Conservation (phyloP, 2,797 vertebrate genomes). For the Tangara arthus region DNA sequence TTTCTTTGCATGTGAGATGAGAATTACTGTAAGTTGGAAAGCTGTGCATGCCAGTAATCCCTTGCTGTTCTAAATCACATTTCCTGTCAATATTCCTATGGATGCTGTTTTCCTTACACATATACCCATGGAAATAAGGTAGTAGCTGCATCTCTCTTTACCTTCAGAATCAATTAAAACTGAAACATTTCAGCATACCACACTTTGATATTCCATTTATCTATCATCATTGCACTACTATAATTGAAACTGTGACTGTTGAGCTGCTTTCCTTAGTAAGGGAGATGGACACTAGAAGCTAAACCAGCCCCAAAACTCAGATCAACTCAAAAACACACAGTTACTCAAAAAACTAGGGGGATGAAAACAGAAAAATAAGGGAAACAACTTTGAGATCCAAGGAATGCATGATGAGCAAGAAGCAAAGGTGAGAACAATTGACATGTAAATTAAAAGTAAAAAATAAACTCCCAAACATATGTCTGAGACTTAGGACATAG, state of each 20-base stretch:
- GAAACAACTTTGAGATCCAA: background rate
- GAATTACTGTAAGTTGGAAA: background rate
- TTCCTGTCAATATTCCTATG: background rate
- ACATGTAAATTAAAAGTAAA: background rate
- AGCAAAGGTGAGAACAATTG: background rate
- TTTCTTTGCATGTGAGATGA: background rate
- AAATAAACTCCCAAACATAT: background rate
- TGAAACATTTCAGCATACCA: background rate
- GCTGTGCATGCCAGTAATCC: background rate
- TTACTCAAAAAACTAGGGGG: background rate
- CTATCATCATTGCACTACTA: background rate
- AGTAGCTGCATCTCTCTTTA: background rate
- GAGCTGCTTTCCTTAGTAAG: background rate
- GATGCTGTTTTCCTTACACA: background rate
- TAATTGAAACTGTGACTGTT: background rate
- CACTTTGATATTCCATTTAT: background rate
- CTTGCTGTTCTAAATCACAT: background rate
- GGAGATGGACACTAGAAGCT: background rate
- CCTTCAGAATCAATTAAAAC: background rate
- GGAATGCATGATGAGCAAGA: background rate
- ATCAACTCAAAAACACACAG: background rate
- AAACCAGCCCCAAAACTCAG: background rate
- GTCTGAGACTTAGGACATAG: background rate
- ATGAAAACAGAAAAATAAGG: background rate
- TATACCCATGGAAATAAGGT: background rate